phyloP scores from a whole-genome alignment of 2,797 vertebrate species.

The Holocentrus rufus region DNA sequence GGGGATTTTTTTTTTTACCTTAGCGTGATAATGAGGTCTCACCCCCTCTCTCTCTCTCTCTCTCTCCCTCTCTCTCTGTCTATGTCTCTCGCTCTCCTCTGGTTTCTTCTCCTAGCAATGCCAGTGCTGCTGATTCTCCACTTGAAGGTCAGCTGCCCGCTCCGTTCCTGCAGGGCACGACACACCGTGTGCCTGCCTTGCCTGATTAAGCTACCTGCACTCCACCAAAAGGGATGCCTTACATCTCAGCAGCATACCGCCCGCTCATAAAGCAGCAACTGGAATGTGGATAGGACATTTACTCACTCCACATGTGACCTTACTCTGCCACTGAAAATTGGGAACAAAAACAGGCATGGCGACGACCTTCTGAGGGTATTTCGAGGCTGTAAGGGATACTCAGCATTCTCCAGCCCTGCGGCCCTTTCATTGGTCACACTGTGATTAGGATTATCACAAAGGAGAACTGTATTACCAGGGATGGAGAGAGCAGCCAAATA shows the following conservation, averaged over 20 bases:
- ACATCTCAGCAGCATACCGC: neutral
- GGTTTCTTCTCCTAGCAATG: neutral
- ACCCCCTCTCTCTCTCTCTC: constrained; percentile 1
- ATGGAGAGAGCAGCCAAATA: too few relatives aligned
- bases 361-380: neutral
- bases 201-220: neutral
- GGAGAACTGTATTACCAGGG: too few relatives aligned
- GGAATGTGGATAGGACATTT: neutral
- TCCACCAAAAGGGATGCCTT: neutral
- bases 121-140: constrained; percentile 16
- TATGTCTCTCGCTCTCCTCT: too few relatives aligned
- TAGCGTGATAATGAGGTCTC: neutral
- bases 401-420: neutral
- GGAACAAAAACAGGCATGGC: neutral
- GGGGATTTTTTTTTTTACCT: neutral
- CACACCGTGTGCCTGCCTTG: constrained; percentile 2
- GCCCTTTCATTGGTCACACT: neutral
- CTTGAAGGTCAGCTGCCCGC: constrained; percentile 18
- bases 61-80: neutral
- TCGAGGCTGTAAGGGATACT: neutral
- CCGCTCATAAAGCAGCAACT: neutral
- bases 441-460: neutral
- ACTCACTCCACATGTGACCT: neutral
- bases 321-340: neutral
- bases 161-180: constrained; percentile 14